Evolutionary conservation across 2,113 vertebrate species (phyloP).

Genomic region (Nerophis lumbriciformis): DNA sequence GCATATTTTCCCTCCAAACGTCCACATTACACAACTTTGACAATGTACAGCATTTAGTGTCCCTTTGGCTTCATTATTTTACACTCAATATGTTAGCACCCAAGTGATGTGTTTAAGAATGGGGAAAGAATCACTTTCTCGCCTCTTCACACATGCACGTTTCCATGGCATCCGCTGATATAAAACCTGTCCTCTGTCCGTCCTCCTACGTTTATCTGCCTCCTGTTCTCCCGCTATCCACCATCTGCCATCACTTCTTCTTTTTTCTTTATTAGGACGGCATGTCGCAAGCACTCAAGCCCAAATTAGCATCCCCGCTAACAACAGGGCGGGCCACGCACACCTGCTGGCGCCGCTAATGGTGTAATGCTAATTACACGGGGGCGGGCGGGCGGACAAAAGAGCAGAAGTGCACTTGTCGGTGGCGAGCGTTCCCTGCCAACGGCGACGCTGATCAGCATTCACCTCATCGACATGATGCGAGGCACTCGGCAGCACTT

Average conservation of each 20-base stretch:
- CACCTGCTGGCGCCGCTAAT: constrained; percentile 1
- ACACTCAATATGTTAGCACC: neutral
- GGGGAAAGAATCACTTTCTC: neutral
- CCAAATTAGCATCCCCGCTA: constrained; percentile 16
- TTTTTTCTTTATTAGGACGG: neutral
- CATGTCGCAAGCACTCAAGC: constrained; percentile 7
- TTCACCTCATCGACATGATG: constrained; percentile 3
- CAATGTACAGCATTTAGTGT: too few species aligned
- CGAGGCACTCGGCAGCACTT: neutral
- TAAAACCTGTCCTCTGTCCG: neutral
- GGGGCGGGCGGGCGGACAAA: neutral
- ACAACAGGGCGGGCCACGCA: neutral
- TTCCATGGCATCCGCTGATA: constrained; percentile 1
- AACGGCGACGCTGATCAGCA: constrained; percentile 1
- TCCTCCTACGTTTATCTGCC: neutral
- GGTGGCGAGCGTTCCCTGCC: neutral
- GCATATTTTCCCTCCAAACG: too few species aligned
- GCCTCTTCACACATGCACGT: neutral
- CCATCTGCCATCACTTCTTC: neutral
- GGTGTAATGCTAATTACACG: constrained; percentile 4
- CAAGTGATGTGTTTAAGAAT: neutral
- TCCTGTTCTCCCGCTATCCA: neutral
- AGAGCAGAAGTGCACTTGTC: neutral
- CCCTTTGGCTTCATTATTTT: neutral
- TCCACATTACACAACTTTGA: too few species aligned